A percentile compares a stretch with the other conserved stretches of the same genome.
Evolutionary conservation across 2,888 invertebrate genomes (phyloP).

Genomic region (Standfussiana lucernea): DNA sequence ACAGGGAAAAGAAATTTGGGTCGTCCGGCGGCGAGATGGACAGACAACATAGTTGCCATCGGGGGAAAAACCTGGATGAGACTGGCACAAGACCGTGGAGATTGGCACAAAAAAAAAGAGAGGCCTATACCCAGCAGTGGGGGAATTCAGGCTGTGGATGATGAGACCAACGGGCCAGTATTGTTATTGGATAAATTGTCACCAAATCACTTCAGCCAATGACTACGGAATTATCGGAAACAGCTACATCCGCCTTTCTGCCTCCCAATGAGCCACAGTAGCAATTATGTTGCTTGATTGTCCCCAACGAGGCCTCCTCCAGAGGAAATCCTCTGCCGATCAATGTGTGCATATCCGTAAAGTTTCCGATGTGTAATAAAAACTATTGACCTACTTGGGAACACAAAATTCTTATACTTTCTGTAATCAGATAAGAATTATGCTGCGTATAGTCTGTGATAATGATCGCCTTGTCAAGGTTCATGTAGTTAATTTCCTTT

Average conservation of each 20-base stretch:
- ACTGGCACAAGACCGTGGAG: too few relatives aligned
- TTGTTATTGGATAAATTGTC: neutral
- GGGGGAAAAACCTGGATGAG: too few relatives aligned
- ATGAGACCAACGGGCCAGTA: too few relatives aligned
- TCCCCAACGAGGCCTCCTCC: slow-evolving; percentile 38
- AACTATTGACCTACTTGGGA: slow-evolving; percentile 27
- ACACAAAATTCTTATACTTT: slow-evolving; percentile 1
- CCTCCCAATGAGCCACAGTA: slow-evolving; percentile 24
- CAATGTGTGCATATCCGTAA: slow-evolving; percentile 45
- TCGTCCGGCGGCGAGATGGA: too few relatives aligned
- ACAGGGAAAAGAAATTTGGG: too few relatives aligned
- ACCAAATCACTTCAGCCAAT: slow-evolving; percentile 2
- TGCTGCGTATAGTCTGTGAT: slow-evolving; percentile 3
- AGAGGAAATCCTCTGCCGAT: slow-evolving; percentile 57
- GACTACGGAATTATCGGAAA: slow-evolving; percentile 13
- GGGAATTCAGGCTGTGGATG: too few relatives aligned
- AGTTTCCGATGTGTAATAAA: slow-evolving; percentile 25
- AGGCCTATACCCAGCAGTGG: too few relatives aligned
- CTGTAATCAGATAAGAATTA: neutral
- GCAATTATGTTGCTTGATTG: slow-evolving; percentile 44
- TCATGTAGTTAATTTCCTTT: slow-evolving; percentile 17
- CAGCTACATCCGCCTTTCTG: slow-evolving; percentile 22
- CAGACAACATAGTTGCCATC: too few relatives aligned
- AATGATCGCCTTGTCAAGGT: slow-evolving; percentile 25
- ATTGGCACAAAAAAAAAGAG: too few relatives aligned